Conservation (phyloP, 2,797 vertebrate genomes). For the Leuciscus waleckii region DNA sequence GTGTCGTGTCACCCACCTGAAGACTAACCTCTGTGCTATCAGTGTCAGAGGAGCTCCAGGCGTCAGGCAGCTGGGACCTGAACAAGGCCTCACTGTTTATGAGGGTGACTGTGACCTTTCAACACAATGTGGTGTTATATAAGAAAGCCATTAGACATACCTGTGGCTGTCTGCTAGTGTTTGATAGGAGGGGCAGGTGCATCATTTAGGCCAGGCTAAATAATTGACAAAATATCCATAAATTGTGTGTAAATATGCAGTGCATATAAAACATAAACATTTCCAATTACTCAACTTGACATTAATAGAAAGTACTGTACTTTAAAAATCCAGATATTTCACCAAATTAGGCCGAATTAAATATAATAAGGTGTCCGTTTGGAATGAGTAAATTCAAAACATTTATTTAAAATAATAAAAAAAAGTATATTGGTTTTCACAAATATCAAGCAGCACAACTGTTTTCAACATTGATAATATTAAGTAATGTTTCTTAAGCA, state of each 20-base stretch:
- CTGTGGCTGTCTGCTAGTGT: constrained; percentile 59
- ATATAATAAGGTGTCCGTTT: background rate
- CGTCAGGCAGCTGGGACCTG: constrained; percentile 64
- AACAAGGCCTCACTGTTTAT: constrained; percentile 58
- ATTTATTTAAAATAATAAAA: background rate
- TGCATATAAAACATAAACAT: background rate
- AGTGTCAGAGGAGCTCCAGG: constrained; percentile 72
- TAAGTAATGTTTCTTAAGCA: background rate
- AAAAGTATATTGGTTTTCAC: background rate
- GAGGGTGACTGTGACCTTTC: constrained; percentile 63
- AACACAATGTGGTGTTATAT: constrained; percentile 68
- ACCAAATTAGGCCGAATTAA: background rate
- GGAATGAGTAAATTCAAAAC: background rate
- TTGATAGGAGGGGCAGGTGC: background rate
- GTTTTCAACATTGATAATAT: background rate
- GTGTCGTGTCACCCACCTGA: constrained; percentile 73
- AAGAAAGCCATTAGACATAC: constrained; percentile 63
- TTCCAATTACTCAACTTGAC: background rate
- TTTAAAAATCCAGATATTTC: background rate
- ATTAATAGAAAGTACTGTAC: background rate
- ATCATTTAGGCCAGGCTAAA: constrained; percentile 11
- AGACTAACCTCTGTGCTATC: constrained; percentile 69
- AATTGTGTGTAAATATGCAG: background rate
- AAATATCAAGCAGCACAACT: background rate
- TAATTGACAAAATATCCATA: background rate